Conservation (phyloP, 2,113 vertebrate genomes). For the Suricata suricatta region DNA sequence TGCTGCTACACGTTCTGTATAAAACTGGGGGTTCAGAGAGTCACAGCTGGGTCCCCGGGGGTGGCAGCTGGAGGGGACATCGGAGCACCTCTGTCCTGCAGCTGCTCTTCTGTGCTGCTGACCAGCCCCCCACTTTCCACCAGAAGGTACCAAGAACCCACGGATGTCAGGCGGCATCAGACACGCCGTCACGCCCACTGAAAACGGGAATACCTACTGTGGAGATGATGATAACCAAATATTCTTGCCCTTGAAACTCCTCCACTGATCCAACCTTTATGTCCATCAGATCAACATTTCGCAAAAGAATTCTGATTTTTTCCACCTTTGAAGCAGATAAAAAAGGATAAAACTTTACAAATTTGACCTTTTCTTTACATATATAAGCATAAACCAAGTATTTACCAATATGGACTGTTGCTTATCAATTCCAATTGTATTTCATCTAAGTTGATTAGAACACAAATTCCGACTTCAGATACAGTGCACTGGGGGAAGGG, state of each 20-base stretch:
- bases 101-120: fast-evolving
- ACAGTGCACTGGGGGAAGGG: background rate
- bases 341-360: background rate
- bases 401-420: fast-evolving
- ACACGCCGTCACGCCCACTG: background rate
- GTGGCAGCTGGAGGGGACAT: fast-evolving
- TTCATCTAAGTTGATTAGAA: fast-evolving
- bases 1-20: background rate
- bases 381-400: background rate
- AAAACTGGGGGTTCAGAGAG: background rate
- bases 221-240: constrained; percentile 91
- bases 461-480: background rate
- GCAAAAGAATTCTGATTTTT: constrained; percentile 93
- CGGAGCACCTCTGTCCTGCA: fast-evolving
- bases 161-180: fast-evolving
- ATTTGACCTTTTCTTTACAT: background rate
- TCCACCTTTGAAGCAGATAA: constrained; percentile 87
- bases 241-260: constrained; percentile 97
- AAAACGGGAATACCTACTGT: constrained; percentile 85
- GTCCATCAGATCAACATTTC: constrained; percentile 89
- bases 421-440: fast-evolving
- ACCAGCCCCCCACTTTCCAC: fast-evolving
- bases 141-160: fast-evolving
- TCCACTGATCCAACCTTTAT: constrained; percentile 98
- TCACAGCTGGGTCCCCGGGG: background rate